These are phyloP conservation scores for Hydriomena furcata DNA, from an alignment of 2,888 invertebrate species.

Conservation along the genomic window DNA sequence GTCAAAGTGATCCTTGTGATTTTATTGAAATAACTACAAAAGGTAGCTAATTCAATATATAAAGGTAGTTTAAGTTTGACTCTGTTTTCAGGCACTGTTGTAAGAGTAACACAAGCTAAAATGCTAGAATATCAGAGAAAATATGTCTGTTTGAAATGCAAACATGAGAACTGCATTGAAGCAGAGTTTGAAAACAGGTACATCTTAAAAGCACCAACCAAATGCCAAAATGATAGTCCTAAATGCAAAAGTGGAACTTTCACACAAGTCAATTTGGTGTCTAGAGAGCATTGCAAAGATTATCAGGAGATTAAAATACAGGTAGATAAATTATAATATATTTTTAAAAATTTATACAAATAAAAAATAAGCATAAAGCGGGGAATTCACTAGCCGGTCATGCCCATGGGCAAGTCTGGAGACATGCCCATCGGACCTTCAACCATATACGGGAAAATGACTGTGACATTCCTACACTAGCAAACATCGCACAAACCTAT, in stretches of 20 bases:
- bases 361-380: too few relatives aligned
- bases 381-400: too few relatives aligned
- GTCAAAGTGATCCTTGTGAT: too few relatives aligned
- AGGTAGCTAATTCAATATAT: too few relatives aligned
- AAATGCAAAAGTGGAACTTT: conserved; percentile 83
- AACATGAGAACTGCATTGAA: conserved; percentile 85
- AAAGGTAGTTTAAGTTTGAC: too few relatives aligned
- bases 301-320: conserved; percentile 94
- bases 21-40: too few relatives aligned
- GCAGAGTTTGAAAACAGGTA: conserved; percentile 88
- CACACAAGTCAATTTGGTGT: conserved; percentile 77
- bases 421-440: too few relatives aligned
- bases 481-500: too few relatives aligned
- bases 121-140: conserved; percentile 89
- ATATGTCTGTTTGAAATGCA: conserved; percentile 91
- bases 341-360: too few relatives aligned
- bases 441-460: too few relatives aligned
- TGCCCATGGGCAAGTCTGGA: too few relatives aligned
- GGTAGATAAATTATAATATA: conserved; percentile 56
- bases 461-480: too few relatives aligned
- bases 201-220: conserved; percentile 79
- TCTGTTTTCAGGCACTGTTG: conserved; percentile 87
- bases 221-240: conserved; percentile 79
- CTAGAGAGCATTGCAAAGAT: conserved; percentile 88
- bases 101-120: conserved; percentile 89